A percentile compares a stretch with the other conserved stretches of the same genome.
Evolutionary conservation across 2,113 vertebrate species (phyloP).

Genomic region (Microtus richardsoni): DNA sequence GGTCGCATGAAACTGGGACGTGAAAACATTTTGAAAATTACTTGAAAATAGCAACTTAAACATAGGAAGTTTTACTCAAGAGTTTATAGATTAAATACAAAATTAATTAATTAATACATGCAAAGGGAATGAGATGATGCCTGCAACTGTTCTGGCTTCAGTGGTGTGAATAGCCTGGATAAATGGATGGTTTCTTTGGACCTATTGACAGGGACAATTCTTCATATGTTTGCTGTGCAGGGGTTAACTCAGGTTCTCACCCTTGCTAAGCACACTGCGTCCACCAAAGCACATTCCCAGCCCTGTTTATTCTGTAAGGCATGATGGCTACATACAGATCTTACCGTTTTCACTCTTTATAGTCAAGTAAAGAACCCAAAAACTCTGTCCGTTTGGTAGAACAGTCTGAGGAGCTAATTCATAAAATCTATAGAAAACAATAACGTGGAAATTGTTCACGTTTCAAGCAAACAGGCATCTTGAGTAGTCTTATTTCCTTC

Average conservation of each 20-base stretch:
- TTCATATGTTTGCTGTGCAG: neutral
- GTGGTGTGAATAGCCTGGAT: neutral
- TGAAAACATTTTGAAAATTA: constrained; percentile 38
- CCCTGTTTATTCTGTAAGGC: neutral
- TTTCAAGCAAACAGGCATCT: neutral
- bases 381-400: neutral
- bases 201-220: neutral
- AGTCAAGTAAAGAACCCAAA: constrained; percentile 20
- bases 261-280: neutral
- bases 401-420: neutral
- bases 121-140: constrained; percentile 38
- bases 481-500: constrained; percentile 29
- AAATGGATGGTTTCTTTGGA: neutral
- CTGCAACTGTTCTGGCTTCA: constrained; percentile 24
- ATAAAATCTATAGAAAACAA: constrained; percentile 12
- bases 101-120: neutral
- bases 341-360: neutral
- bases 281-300: neutral
- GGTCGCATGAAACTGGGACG: neutral
- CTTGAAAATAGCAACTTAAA: neutral
- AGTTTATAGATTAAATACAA: constrained; percentile 14
- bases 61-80: neutral
- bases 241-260: neutral
- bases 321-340: neutral
- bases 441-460: constrained; percentile 33